These are phyloP conservation scores for Heliconius hermathena DNA, from an alignment of 1,140 invertebrate species.

Conservation along the genomic window DNA sequence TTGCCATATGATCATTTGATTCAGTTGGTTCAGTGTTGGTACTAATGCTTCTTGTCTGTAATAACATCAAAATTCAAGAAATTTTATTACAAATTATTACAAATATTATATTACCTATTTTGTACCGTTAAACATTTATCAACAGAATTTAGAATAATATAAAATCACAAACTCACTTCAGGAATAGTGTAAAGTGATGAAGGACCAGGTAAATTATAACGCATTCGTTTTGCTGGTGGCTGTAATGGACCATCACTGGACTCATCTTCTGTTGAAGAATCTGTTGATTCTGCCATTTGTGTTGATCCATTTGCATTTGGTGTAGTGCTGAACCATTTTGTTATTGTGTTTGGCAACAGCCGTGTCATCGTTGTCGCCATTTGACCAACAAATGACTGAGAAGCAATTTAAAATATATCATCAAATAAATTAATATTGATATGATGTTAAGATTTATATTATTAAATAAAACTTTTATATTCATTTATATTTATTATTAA, in stretches of 20 bases:
- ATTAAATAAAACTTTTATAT: no score
- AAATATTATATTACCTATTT: not conserved
- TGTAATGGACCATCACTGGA: slow-evolving; percentile 65
- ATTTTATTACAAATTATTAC: not conserved
- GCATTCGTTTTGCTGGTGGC: slow-evolving; percentile 75
- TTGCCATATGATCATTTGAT: slow-evolving; percentile 23
- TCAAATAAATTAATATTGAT: no score
- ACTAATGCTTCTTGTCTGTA: slow-evolving; percentile 52
- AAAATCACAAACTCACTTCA: slow-evolving; percentile 45
- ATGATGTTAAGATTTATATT: no score
- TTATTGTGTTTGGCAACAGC: slow-evolving; percentile 74
- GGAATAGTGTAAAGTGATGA: slow-evolving; percentile 41
- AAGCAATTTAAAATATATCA: slow-evolving; percentile 10
- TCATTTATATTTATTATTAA: no score
- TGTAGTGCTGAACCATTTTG: slow-evolving; percentile 76
- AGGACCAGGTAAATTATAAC: slow-evolving; percentile 48
- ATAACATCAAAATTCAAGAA: slow-evolving; percentile 22
- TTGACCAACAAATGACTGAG: slow-evolving; percentile 81
- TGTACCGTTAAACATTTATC: not conserved
- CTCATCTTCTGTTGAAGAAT: slow-evolving; percentile 74
- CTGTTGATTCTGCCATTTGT: slow-evolving; percentile 61
- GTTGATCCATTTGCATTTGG: slow-evolving; percentile 58
- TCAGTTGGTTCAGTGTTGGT: slow-evolving; percentile 51
- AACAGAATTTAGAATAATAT: not conserved
- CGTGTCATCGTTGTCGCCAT: slow-evolving; percentile 75